Conservation (phyloP, 2,888 invertebrate genomes). For the Amaurobius ferox region DNA sequence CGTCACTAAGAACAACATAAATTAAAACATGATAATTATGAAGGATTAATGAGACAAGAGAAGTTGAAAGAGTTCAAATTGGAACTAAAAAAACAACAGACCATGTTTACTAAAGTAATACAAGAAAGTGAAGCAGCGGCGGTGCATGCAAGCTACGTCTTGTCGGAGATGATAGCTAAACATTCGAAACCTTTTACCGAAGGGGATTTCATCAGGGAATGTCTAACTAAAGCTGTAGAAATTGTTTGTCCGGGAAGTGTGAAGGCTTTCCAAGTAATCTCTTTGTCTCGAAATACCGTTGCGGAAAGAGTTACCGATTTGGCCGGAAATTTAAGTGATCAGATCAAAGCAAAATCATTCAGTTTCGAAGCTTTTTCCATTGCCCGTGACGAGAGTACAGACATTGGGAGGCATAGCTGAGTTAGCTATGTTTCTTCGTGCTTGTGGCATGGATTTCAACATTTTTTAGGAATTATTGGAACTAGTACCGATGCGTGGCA, state of each 20-base stretch:
- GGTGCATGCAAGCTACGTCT: background rate
- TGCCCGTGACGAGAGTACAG: too few relatives aligned
- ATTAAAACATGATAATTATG: too few relatives aligned
- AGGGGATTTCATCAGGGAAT: constrained; percentile 23
- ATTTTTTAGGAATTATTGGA: too few relatives aligned
- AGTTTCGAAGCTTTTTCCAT: too few relatives aligned
- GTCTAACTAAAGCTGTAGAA: constrained; percentile 12
- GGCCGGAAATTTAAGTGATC: background rate
- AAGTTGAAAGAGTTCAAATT: constrained; percentile 11
- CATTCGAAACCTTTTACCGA: constrained; percentile 21
- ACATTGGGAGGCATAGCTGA: too few relatives aligned
- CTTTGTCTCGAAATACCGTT: too few relatives aligned
- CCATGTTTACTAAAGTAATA: background rate
- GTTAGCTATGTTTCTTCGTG: too few relatives aligned
- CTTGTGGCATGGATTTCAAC: too few relatives aligned
- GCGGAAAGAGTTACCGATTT: background rate
- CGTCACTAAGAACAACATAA: background rate
- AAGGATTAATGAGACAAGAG: constrained; percentile 15
- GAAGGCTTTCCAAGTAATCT: background rate
- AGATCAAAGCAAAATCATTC: background rate
- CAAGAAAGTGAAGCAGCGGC: background rate
- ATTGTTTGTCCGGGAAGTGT: background rate
- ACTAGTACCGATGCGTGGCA: too few relatives aligned
- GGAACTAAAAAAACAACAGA: constrained; percentile 2
- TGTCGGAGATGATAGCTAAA: too few relatives aligned